Percentiles rank a stretch among this genome's conserved stretches.
Evolutionary conservation across 2,797 vertebrate species (phyloP).

Genomic region (Malurus splendens): DNA sequence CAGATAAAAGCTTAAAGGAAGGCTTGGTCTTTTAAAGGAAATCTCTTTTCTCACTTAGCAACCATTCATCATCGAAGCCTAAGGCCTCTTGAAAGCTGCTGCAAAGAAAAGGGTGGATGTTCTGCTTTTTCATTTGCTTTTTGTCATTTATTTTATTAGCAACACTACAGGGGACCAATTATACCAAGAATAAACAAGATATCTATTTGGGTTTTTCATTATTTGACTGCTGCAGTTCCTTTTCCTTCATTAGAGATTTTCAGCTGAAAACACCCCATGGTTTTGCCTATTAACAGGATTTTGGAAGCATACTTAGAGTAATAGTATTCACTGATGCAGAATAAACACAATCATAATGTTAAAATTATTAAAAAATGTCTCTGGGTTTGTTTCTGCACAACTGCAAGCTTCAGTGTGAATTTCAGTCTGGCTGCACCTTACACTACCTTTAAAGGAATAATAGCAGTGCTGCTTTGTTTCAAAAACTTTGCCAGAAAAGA

Average conservation of each 20-base stretch:
- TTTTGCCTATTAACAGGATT: constrained; percentile 12
- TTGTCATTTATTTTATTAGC: constrained; percentile 49
- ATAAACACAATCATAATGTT: constrained; percentile 1
- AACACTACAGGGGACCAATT: constrained; percentile 19
- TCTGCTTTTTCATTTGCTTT: not conserved
- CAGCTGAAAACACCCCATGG: not conserved
- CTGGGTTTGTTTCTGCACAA: not conserved
- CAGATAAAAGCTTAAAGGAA: constrained; percentile 17
- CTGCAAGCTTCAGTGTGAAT: not conserved
- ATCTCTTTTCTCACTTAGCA: constrained; percentile 1
- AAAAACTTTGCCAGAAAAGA: not conserved
- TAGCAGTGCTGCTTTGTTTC: not conserved
- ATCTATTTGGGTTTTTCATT: constrained; percentile 23
- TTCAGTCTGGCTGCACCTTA: not conserved
- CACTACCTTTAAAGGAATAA: not conserved
- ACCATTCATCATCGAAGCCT: not conserved
- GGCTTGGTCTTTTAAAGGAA: not conserved
- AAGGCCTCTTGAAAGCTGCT: not conserved
- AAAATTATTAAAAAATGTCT: not conserved
- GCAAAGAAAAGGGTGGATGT: not conserved
- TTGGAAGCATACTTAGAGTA: not conserved
- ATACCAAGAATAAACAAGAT: constrained; percentile 44
- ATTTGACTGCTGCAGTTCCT: not conserved
- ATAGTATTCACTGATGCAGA: constrained; percentile 18
- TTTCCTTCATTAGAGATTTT: not conserved